Conservation (phyloP, 92 coral and sea anemone genomes). For the Pocillopora meandrina region DNA sequence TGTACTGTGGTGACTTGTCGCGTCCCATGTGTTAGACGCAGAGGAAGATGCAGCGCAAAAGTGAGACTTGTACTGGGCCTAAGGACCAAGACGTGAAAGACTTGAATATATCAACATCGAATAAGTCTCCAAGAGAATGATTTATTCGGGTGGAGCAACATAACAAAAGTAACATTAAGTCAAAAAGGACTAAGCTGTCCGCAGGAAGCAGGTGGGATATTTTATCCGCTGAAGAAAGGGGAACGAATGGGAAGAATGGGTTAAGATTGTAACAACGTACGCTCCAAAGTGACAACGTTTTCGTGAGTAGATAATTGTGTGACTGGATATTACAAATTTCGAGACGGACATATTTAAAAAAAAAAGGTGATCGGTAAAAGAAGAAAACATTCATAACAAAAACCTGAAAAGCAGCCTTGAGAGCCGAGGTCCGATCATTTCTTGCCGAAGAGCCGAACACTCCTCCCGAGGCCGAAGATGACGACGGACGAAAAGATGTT, state of each 20-base stretch:
- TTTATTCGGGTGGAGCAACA: not conserved
- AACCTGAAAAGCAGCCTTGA: conserved; percentile 94
- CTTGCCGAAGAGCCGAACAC: conserved; percentile 76
- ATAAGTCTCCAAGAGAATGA: not conserved
- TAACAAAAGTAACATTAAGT: too few species aligned
- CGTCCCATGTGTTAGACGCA: conserved; percentile 84
- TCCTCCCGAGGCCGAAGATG: conserved; percentile 43
- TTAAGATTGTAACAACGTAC: too few species aligned
- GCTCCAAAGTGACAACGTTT: too few species aligned
- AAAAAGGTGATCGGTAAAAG: too few species aligned
- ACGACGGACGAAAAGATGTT: conserved; percentile 8
- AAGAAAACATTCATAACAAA: not conserved
- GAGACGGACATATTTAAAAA: too few species aligned
- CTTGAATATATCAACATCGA: not conserved
- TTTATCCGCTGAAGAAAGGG: too few species aligned
- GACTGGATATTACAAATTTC: too few species aligned
- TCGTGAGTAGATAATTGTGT: too few species aligned
- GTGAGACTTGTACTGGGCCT: conserved; percentile 97
- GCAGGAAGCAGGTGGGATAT: too few species aligned
- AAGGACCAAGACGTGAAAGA: not conserved
- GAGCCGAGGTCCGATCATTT: conserved; percentile 84
- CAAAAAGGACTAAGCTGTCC: too few species aligned
- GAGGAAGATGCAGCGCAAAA: conserved; percentile 84
- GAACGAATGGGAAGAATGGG: too few species aligned
- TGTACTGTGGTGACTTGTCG: conserved; percentile 74